Conservation (phyloP, 1,140 invertebrate species). For the Delia radicum region DNA sequence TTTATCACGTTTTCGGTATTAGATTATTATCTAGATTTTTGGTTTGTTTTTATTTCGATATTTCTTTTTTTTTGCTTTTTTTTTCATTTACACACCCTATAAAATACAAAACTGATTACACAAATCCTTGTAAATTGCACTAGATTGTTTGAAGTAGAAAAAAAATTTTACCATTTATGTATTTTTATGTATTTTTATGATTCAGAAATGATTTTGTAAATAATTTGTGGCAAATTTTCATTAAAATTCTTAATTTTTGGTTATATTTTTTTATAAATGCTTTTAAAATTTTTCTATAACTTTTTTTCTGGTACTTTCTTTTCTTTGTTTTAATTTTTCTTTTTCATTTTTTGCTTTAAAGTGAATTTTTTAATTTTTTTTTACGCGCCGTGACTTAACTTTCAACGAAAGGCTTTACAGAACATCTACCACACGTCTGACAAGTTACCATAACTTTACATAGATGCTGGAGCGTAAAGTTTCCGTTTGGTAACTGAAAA, state of each 20-base stretch:
- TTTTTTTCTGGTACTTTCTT: not conserved
- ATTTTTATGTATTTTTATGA: not conserved
- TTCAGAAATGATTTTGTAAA: not conserved
- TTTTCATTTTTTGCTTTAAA: not conserved
- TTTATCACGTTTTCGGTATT: not conserved
- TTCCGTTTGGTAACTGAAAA: not conserved
- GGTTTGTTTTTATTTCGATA: not conserved
- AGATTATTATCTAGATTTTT: too few species aligned
- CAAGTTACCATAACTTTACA: conserved; percentile 12
- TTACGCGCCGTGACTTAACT: conserved; percentile 12
- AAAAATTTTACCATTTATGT: too few species aligned
- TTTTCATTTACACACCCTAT: not conserved
- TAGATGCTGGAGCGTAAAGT: conserved; percentile 8
- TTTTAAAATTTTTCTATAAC: not conserved
- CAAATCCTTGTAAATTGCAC: not conserved
- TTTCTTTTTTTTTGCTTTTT: not conserved
- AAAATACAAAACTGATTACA: not conserved
- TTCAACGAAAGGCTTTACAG: conserved; percentile 20
- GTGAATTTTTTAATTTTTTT: not conserved
- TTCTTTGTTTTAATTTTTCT: not conserved
- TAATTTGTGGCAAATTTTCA: too few species aligned
- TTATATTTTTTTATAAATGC: not conserved
- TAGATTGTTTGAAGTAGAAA: too few species aligned
- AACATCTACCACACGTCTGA: conserved; percentile 23
- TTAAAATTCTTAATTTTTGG: not conserved